Evolutionary conservation across 2,113 vertebrate genomes (phyloP).

Genomic region (Bufo gargarizans): DNA sequence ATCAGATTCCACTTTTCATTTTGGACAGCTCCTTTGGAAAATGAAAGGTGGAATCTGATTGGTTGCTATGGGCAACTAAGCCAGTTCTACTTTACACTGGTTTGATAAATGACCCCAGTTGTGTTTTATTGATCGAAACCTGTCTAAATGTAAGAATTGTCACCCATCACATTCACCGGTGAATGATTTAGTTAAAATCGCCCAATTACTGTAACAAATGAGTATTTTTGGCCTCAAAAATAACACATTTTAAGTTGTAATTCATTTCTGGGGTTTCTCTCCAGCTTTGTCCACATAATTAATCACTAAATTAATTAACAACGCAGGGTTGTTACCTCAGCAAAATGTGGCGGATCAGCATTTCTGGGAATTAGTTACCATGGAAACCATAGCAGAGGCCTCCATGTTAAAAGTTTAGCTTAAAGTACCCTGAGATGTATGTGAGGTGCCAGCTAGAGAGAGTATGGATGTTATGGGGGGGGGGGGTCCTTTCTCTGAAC

Average conservation of each 20-base stretch:
- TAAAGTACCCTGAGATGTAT: not conserved
- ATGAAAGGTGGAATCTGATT: no score
- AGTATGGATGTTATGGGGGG: no score
- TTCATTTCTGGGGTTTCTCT: not conserved
- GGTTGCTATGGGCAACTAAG: no score
- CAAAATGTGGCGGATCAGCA: not conserved
- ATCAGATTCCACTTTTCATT: no score
- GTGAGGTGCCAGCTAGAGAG: no score
- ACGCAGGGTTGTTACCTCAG: not conserved
- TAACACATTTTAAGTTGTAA: not conserved
- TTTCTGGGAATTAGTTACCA: not conserved
- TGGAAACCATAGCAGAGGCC: not conserved
- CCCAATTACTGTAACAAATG: not conserved
- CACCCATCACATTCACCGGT: no score
- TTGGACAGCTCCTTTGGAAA: no score
- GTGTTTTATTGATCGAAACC: no score
- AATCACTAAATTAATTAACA: slow-evolving; percentile 17
- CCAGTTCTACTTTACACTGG: no score
- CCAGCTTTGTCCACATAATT: not conserved
- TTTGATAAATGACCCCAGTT: no score
- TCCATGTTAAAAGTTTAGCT: not conserved
- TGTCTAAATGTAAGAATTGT: no score
- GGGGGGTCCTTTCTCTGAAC: no score
- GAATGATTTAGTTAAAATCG: not conserved
- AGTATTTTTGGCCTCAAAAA: not conserved